Conservation (phyloP, 2,888 invertebrate genomes). For the Andrena haemorrhoa region DNA sequence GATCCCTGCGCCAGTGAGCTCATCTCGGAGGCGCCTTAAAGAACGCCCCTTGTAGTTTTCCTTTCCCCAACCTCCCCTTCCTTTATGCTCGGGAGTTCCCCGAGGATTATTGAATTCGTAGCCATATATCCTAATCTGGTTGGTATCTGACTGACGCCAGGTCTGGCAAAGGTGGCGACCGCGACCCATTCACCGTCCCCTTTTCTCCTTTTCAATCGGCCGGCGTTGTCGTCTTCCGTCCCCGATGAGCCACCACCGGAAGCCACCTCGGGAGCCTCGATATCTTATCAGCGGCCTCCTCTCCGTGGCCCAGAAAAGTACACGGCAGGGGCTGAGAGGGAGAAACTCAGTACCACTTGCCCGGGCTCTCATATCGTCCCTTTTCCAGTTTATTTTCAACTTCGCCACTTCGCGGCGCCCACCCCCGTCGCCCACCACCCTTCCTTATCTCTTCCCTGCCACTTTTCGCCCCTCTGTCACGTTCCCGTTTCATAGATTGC, state of each 20-base stretch:
- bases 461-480: slow-evolving; percentile 41
- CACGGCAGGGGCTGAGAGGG: slow-evolving; percentile 16
- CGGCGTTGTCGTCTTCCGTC: slow-evolving; percentile 28
- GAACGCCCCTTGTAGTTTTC: slow-evolving; percentile 8
- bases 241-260: slow-evolving; percentile 51
- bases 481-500: slow-evolving; percentile 35
- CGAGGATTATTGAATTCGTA: slow-evolving; percentile 31
- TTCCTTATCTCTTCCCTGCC: slow-evolving; percentile 32
- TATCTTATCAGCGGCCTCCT: slow-evolving; percentile 54
- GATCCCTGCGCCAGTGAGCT: background rate
- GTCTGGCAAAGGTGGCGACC: slow-evolving; percentile 33
- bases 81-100: slow-evolving; percentile 1
- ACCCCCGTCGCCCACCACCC: slow-evolving; percentile 21
- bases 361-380: slow-evolving; percentile 10
- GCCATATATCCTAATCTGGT: slow-evolving; percentile 19
- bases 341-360: slow-evolving; percentile 50
- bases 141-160: slow-evolving; percentile 14
- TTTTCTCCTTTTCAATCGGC: slow-evolving; percentile 43
- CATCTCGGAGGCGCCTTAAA: background rate
- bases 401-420: slow-evolving; percentile 31
- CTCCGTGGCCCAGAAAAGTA: slow-evolving; percentile 41
- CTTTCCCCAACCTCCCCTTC: too few species aligned
- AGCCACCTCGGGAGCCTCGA: slow-evolving; percentile 44
- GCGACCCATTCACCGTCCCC: slow-evolving; percentile 4
- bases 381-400: slow-evolving; percentile 51